phyloP scores from a whole-genome alignment of 2,888 invertebrate species.

The Horisme vitalbata region DNA sequence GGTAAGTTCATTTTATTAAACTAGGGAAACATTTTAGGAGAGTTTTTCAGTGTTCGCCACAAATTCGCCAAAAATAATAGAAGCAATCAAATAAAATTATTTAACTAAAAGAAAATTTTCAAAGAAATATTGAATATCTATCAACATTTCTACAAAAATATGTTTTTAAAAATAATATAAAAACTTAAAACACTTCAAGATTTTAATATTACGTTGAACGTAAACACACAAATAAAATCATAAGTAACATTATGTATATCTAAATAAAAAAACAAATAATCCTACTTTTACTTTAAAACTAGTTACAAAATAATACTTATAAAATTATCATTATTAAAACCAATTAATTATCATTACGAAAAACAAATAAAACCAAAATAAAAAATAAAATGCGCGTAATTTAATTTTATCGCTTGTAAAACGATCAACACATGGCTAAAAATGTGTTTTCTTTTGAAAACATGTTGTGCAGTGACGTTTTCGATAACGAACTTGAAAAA shows the following conservation, averaged over 20 bases:
- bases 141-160: too few relatives aligned
- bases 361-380: slow-evolving; percentile 10
- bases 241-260: too few relatives aligned
- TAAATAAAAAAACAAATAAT: not conserved
- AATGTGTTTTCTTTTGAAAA: slow-evolving; percentile 50
- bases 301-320: not conserved
- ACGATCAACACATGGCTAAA: slow-evolving; percentile 51
- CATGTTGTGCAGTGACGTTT: slow-evolving; percentile 41
- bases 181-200: too few relatives aligned
- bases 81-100: not conserved
- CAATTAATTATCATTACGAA: not conserved
- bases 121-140: not conserved
- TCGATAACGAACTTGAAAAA: slow-evolving; percentile 27
- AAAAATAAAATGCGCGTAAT: slow-evolving; percentile 44
- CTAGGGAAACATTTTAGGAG: slow-evolving; percentile 13
- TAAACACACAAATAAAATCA: too few relatives aligned
- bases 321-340: not conserved
- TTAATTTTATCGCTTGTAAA: slow-evolving; percentile 50
- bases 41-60: slow-evolving; percentile 3
- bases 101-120: not conserved
- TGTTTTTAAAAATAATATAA: too few relatives aligned
- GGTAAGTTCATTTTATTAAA: slow-evolving; percentile 83
- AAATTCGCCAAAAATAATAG: too few relatives aligned
- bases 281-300: not conserved
- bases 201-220: too few relatives aligned